Conservation (phyloP, 2,113 vertebrate genomes). For the Eretmochelys imbricata region DNA sequence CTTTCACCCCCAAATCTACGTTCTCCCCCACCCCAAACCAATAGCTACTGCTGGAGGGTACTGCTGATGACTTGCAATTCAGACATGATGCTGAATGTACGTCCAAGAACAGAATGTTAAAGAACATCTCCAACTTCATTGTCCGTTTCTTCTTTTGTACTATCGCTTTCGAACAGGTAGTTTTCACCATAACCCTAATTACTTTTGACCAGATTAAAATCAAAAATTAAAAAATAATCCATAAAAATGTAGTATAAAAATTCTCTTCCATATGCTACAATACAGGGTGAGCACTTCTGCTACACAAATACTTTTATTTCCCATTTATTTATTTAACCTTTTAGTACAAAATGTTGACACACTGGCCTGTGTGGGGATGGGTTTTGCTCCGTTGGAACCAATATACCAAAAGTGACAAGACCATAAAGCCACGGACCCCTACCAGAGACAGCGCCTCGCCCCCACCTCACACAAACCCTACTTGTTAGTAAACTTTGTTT, state of each 20-base stretch:
- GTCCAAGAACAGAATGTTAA: accelerated
- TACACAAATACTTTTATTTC: constrained; percentile 74
- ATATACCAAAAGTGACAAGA: constrained; percentile 39
- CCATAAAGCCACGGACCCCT: constrained; percentile 31
- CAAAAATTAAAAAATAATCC: constrained; percentile 76
- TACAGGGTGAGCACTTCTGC: constrained; percentile 69
- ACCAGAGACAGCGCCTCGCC: not conserved
- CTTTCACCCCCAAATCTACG: not conserved
- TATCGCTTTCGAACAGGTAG: not conserved
- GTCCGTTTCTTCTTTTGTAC: not conserved
- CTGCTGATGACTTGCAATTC: not conserved
- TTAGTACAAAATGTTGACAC: constrained; percentile 55
- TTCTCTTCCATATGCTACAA: constrained; percentile 74
- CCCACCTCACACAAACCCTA: constrained; percentile 49
- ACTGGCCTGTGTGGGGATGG: constrained; percentile 20
- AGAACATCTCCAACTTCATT: not conserved
- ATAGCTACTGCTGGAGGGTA: constrained; percentile 19
- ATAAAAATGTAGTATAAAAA: constrained; percentile 79
- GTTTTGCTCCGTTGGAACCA: constrained; percentile 12
- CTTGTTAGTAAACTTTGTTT: constrained; percentile 41
- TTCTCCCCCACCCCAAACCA: constrained; percentile 14
- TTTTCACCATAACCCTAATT: not conserved
- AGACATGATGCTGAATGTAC: accelerated
- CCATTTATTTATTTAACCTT: constrained; percentile 46
- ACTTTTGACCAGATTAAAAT: constrained; percentile 28